phyloP scores from a whole-genome alignment of 2,113 vertebrate species.

The Ptilorrhoa leucosticta region DNA sequence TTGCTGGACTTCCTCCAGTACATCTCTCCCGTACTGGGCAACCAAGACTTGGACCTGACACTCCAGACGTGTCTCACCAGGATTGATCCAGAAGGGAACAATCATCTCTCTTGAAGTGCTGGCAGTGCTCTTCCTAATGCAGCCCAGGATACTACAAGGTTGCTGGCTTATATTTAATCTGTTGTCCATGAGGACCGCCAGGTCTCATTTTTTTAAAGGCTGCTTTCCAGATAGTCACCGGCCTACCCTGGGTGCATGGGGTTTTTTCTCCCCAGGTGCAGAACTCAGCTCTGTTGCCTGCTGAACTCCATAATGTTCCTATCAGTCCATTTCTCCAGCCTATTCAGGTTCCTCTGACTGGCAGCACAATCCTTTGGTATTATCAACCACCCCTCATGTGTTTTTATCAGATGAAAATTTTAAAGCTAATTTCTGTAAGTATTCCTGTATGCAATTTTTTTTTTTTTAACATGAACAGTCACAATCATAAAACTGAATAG shows the following conservation, averaged over 20 bases:
- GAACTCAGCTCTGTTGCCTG: background rate
- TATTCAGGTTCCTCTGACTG: background rate
- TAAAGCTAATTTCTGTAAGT: background rate
- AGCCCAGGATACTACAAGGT: background rate
- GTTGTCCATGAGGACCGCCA: background rate
- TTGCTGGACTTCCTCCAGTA: background rate
- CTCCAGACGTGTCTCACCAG: background rate
- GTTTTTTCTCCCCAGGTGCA: background rate
- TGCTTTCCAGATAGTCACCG: background rate
- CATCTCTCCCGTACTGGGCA: accelerated
- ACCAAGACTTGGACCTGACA: background rate
- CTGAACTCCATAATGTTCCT: background rate
- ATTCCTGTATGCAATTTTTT: background rate
- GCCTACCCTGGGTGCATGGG: background rate
- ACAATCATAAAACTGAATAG: background rate
- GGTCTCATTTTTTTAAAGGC: background rate
- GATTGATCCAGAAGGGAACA: background rate
- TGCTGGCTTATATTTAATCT: background rate
- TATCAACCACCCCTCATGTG: background rate
- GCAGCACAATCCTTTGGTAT: background rate
- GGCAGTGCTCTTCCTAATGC: background rate
- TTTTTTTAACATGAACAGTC: background rate
- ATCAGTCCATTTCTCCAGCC: background rate
- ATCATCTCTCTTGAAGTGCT: background rate
- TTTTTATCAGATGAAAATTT: background rate